These are phyloP conservation scores for Stegodyphus dumicola DNA, from an alignment of 1,140 invertebrate species.

Conservation along the genomic window DNA sequence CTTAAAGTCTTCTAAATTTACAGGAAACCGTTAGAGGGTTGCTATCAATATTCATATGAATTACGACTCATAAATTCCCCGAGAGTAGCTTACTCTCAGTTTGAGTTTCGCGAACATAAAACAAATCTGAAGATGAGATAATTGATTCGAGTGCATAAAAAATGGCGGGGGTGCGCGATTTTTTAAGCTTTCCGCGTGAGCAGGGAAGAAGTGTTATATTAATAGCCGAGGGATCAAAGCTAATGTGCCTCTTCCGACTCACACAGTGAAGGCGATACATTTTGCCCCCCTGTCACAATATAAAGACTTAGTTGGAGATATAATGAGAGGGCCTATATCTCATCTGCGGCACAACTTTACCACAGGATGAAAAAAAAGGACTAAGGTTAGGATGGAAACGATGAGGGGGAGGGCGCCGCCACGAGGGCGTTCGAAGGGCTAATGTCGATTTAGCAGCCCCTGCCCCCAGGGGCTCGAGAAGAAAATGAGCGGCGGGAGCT, in stretches of 20 bases:
- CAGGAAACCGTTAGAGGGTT: no score
- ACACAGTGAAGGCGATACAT: constrained; percentile 3
- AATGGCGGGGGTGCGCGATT: background rate
- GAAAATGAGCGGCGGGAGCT: constrained; percentile 53
- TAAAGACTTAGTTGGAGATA: constrained; percentile 53
- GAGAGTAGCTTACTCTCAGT: background rate
- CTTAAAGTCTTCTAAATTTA: no score
- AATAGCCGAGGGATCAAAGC: constrained; percentile 9
- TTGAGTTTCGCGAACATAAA: constrained; percentile 1
- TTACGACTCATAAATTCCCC: background rate
- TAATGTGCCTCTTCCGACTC: constrained; percentile 31
- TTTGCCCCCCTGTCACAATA: constrained; percentile 41
- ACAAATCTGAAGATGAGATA: constrained; percentile 26
- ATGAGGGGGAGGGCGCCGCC: background rate
- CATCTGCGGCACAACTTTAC: constrained; percentile 24
- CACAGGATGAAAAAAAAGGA: constrained; percentile 21
- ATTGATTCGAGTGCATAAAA: background rate
- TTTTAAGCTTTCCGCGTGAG: background rate
- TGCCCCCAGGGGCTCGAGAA: constrained; percentile 49
- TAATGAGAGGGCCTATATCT: constrained; percentile 45
- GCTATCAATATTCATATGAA: background rate
- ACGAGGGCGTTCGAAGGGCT: constrained; percentile 28
- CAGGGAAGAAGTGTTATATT: constrained; percentile 31
- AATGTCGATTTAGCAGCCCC: constrained; percentile 57
- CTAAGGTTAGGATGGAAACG: constrained; percentile 27